Evolutionary conservation across 2,113 vertebrate species (phyloP).

Genomic region (Calidris pygmaea): DNA sequence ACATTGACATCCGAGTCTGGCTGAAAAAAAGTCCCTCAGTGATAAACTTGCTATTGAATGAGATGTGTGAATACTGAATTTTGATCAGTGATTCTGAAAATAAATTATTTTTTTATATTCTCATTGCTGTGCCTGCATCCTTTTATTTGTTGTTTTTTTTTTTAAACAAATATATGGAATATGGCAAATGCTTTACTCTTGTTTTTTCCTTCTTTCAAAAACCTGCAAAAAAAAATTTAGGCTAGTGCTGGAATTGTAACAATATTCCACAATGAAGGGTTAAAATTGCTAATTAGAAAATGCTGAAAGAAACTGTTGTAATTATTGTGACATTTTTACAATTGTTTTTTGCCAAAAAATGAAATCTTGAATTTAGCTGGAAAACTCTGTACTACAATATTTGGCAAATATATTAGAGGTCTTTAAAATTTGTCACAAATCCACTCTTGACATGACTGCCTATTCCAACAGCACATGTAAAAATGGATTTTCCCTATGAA

Average conservation of each 20-base stretch:
- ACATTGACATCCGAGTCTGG: not conserved
- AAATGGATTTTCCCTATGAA: not conserved
- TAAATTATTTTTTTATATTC: not conserved
- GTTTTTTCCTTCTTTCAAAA: not conserved
- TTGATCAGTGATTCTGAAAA: not conserved
- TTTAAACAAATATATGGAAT: not conserved
- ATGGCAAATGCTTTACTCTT: not conserved
- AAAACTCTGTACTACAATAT: not conserved
- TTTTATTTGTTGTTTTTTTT: not conserved
- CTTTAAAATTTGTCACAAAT: constrained; percentile 7
- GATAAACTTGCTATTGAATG: not conserved
- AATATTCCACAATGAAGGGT: not conserved
- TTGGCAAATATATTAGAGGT: not conserved
- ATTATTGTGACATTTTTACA: not conserved
- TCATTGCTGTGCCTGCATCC: not conserved
- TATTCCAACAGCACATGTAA: not conserved
- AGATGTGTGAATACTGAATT: not conserved
- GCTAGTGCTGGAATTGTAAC: not conserved
- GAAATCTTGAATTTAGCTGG: not conserved
- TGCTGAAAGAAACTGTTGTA: not conserved
- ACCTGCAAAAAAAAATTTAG: not conserved
- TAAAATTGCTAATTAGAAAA: not conserved
- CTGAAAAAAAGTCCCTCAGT: not conserved
- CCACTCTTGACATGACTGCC: not conserved
- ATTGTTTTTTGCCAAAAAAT: not conserved